Evolutionary conservation across 2,113 vertebrate species (phyloP), one percentile per base, ranked within the genome.

Genomic region (Orthonyx spaldingii): DNA sequence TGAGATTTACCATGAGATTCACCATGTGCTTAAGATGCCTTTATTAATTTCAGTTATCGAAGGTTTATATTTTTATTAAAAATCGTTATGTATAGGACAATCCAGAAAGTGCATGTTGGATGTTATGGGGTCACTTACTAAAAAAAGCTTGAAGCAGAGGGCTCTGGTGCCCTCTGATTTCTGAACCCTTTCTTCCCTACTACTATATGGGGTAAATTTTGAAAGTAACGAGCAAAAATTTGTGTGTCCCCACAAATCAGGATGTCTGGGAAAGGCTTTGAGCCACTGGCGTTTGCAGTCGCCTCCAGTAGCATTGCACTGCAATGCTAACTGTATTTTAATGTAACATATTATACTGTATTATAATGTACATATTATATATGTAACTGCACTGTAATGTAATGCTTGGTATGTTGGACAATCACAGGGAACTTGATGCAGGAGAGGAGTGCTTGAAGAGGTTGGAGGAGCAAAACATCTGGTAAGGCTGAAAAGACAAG

Each of bases 1-100:
- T 95, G 79, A 61, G 82, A 47, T 87, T 93, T 86, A 94, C 81
- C 74, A 55, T 91, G 84, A 37, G 49, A 47, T 80, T 95, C 76
- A 89, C 79, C 89, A 84, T 87, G 87, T 75, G 63, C 52, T 89
- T 77, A 35, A 65, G 56, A 86, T 90, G 91, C 91, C n/a, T 39
- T 84, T 93, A 84, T 86, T 94, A 94, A 79, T 79, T 49, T 89
- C 26, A 87, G 17, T 92, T 92, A 89, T 75, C 52, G 84, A 44
- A 44, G 16, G 55, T 90, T 95, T 96, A 42, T 90, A 83, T 68
- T 49, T 95, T 87, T 30, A 92, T 61, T 74, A 95, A 75, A 96
- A 78, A 80, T 74, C 47, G 21, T 39, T 72, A 35, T 39, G 87
- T 11, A 2, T 55, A 47, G 49, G 44, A 69, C 70, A 92, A 44